Percentiles rank a stretch among this genome's conserved stretches.
phyloP scores from a whole-genome alignment of 1,140 invertebrate genomes.

The Elysia chlorotica region DNA sequence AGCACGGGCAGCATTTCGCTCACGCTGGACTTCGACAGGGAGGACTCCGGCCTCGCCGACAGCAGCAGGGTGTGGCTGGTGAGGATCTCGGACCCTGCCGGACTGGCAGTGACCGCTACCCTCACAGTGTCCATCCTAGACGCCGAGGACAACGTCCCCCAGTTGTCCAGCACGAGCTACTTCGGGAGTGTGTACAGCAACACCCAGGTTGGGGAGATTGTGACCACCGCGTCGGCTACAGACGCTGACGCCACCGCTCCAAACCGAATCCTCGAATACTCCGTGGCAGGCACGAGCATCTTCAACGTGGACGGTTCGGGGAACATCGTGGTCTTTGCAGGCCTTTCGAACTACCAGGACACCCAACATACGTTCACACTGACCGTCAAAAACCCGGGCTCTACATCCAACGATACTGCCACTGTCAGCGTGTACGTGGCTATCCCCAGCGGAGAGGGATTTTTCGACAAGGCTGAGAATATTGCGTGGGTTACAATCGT shows the following conservation, averaged over 20 bases:
- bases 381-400: background rate
- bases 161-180: conserved; percentile 16
- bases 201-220: background rate
- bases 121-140: conserved; percentile 12
- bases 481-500: background rate
- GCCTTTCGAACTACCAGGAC: background rate
- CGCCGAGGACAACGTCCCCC: conserved; percentile 9
- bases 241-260: conserved; percentile 20
- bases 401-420: background rate
- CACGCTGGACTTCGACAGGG: background rate
- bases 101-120: conserved; percentile 12
- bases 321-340: background rate
- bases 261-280: background rate
- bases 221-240: conserved; percentile 13
- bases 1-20: background rate
- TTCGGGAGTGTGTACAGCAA: background rate
- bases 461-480: background rate
- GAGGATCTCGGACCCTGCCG: conserved; percentile 17
- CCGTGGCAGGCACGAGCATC: background rate
- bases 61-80: conserved; percentile 10
- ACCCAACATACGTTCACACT: background rate
- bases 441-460: background rate
- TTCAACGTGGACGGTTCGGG: background rate
- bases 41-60: conserved; percentile 10
- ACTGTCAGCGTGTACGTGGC: background rate